Evolutionary conservation across 2,797 vertebrate species (phyloP).

Genomic region (Tragopan temminckii): DNA sequence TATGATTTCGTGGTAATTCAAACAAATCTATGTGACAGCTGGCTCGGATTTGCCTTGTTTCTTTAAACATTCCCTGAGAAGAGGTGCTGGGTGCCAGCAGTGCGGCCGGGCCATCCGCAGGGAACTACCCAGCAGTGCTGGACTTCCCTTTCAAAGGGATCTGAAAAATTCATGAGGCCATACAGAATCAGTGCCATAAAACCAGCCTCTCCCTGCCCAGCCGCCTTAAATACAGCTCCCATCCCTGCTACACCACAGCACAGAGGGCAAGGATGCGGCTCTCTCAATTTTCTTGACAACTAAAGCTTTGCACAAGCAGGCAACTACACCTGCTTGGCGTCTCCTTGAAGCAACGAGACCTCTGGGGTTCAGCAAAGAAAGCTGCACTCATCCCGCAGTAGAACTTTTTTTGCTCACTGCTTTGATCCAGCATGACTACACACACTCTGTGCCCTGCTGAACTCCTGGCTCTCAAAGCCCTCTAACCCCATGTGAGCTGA

Average conservation of each 20-base stretch:
- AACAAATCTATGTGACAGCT: neutral
- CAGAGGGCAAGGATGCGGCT: neutral
- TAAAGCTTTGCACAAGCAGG: neutral
- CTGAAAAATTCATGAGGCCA: slow-evolving; percentile 35
- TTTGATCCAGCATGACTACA: neutral
- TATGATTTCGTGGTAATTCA: neutral
- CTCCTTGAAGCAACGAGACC: neutral
- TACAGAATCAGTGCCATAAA: slow-evolving; percentile 19
- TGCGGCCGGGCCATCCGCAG: neutral
- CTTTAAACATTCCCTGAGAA: neutral
- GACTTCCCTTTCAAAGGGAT: neutral
- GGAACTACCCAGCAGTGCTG: neutral
- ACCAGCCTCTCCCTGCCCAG: neutral
- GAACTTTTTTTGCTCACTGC: neutral
- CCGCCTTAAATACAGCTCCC: neutral
- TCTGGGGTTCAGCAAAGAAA: slow-evolving; percentile 11
- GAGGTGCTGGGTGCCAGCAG: neutral
- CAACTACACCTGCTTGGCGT: neutral
- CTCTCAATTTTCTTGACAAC: neutral
- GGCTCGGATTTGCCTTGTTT: neutral
- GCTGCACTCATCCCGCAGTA: neutral
- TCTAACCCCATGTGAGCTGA: neutral
- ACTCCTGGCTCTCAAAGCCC: neutral
- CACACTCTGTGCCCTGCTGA: neutral
- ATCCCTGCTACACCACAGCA: neutral